A percentile compares a stretch with the other conserved stretches of the same genome.
phyloP scores from a whole-genome alignment of 1,140 invertebrate genomes.

The Eulimnadia texana region DNA sequence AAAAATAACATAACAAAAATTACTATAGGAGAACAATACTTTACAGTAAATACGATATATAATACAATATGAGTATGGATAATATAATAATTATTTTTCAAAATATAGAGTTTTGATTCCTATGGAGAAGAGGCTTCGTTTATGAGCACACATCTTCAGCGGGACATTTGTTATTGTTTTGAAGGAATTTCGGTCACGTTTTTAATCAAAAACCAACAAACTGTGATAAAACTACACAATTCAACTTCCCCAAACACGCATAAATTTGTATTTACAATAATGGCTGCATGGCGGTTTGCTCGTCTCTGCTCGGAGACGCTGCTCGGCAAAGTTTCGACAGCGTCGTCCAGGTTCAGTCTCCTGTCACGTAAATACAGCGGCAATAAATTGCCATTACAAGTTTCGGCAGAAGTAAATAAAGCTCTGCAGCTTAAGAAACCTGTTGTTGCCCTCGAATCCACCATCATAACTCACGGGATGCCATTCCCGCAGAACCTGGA shows the following conservation, averaged over 20 bases:
- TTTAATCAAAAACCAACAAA: not conserved
- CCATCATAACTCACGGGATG: slow-evolving; percentile 97
- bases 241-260: not conserved
- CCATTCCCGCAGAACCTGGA: slow-evolving; percentile 82
- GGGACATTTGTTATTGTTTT: not conserved
- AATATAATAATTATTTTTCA: not conserved
- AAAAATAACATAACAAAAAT: too few species aligned
- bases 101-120: not conserved
- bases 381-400: not conserved
- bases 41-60: not conserved
- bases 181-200: not conserved
- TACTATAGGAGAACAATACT: too few species aligned
- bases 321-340: too few species aligned
- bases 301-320: too few species aligned
- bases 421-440: slow-evolving; percentile 43
- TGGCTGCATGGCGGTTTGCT: too few species aligned
- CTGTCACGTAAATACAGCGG: not conserved
- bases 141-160: not conserved
- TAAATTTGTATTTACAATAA: too few species aligned
- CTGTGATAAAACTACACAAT: slow-evolving; percentile 1
- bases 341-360: too few species aligned
- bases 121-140: not conserved
- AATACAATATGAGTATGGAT: not conserved
- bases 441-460: slow-evolving; percentile 89
- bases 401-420: slow-evolving; percentile 37